Conservation (phyloP, 2,888 invertebrate genomes). For the Oligia strigilis region DNA sequence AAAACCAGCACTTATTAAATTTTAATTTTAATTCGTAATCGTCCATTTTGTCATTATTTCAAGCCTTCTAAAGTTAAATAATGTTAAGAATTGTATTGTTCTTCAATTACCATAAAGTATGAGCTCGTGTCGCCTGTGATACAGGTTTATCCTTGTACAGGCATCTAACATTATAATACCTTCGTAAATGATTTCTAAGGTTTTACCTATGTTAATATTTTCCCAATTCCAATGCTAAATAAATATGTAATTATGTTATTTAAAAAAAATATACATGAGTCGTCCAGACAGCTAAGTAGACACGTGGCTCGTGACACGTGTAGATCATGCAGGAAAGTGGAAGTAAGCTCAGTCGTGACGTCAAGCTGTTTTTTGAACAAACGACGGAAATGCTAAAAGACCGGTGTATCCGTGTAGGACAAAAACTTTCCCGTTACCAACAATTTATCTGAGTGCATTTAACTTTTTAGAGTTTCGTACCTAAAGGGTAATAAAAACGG, state of each 20-base stretch:
- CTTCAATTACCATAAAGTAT: neutral
- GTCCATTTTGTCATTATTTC: neutral
- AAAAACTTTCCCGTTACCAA: neutral
- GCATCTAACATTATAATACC: neutral
- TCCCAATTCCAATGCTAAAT: neutral
- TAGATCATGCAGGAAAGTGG: neutral
- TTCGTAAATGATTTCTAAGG: neutral
- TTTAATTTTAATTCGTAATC: neutral
- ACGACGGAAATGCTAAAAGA: neutral
- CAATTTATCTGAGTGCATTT: no score
- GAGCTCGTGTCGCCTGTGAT: neutral
- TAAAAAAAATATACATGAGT: neutral
- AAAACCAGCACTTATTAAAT: neutral
- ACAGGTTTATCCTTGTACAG: neutral
- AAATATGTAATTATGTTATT: neutral
- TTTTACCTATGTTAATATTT: neutral
- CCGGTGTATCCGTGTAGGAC: neutral
- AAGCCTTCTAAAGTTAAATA: neutral
- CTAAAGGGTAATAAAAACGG: no score
- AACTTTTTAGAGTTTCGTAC: no score
- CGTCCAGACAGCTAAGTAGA: neutral
- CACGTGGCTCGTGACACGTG: no score
- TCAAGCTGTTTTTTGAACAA: neutral
- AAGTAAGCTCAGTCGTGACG: neutral
- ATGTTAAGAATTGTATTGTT: neutral